phyloP scores from a whole-genome alignment of 2,888 invertebrate species.

The Thelaira solivaga region DNA sequence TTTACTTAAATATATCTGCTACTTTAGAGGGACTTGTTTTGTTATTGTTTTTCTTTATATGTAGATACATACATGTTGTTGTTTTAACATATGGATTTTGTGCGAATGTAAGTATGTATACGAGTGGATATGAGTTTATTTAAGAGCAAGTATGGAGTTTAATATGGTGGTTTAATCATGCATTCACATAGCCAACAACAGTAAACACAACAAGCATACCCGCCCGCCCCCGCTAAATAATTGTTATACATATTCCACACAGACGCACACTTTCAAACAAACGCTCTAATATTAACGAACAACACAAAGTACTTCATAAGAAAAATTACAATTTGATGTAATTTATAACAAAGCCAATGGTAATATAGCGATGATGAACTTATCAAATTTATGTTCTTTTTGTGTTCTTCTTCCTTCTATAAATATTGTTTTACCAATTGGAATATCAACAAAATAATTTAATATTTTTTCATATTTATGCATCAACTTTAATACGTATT shows the following conservation, averaged over 20 bases:
- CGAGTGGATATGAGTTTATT: neutral
- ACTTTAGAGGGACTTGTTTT: slow-evolving; percentile 20
- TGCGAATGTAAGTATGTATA: neutral
- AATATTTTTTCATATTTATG: neutral
- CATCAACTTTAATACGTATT: neutral
- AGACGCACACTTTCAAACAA: neutral
- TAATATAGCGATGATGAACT: slow-evolving; percentile 36
- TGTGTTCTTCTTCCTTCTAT: neutral
- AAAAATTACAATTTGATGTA: slow-evolving; percentile 36
- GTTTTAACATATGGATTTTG: neutral
- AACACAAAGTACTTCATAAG: slow-evolving; percentile 49
- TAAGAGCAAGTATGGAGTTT: slow-evolving; percentile 17
- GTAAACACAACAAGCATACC: neutral
- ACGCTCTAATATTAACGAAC: slow-evolving; percentile 31
- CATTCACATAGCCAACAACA: slow-evolving; percentile 38
- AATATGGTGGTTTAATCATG: slow-evolving; percentile 50
- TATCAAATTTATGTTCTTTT: slow-evolving; percentile 28
- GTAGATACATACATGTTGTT: neutral
- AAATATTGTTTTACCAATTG: neutral
- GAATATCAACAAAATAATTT: neutral
- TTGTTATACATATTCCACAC: neutral
- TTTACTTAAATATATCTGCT: neutral
- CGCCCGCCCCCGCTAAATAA: slow-evolving; percentile 38
- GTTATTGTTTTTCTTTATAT: slow-evolving; percentile 35
- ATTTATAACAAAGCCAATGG: neutral